These are phyloP conservation scores for Pseudomyrmex pallidus DNA, from an alignment of 1,140 invertebrate genomes.

Conservation along the genomic window DNA sequence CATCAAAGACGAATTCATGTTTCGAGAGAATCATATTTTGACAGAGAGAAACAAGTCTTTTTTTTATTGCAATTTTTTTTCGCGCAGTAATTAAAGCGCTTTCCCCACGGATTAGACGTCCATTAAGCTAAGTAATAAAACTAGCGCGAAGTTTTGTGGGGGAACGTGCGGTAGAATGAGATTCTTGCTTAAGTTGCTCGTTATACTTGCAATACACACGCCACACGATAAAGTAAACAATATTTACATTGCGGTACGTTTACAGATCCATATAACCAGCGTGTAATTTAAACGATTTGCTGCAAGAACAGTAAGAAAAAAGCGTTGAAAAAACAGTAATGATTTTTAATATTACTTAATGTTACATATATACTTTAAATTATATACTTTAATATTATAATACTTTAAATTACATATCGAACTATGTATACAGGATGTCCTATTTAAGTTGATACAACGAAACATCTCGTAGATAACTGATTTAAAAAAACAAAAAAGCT, in stretches of 20 bases:
- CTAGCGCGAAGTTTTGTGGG: conserved; percentile 11
- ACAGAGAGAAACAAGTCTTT: not conserved
- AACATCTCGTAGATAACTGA: too few species aligned
- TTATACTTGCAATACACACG: conserved; percentile 65
- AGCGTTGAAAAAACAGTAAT: not conserved
- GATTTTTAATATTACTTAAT: conserved; percentile 33
- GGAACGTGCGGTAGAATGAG: conserved; percentile 60
- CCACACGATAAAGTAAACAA: conserved; percentile 55
- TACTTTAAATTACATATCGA: too few species aligned
- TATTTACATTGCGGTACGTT: conserved; percentile 43
- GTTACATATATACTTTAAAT: too few species aligned
- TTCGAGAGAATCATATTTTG: not conserved
- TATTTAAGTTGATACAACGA: too few species aligned
- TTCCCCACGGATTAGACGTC: conserved; percentile 16
- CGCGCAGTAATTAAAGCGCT: not conserved
- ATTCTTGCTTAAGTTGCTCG: conserved; percentile 59
- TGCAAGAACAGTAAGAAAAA: not conserved
- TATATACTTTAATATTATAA: too few species aligned
- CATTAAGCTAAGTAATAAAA: conserved; percentile 58
- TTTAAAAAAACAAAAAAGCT: too few species aligned
- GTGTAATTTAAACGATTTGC: conserved; percentile 29
- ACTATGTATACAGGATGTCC: too few species aligned
- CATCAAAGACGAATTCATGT: not conserved
- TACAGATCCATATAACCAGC: conserved; percentile 17
- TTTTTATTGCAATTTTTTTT: conserved; percentile 1